Evolutionary conservation across 2,888 invertebrate species (phyloP), one percentile per base, ranked within the genome.

Genomic region (Cenopis cana): DNA sequence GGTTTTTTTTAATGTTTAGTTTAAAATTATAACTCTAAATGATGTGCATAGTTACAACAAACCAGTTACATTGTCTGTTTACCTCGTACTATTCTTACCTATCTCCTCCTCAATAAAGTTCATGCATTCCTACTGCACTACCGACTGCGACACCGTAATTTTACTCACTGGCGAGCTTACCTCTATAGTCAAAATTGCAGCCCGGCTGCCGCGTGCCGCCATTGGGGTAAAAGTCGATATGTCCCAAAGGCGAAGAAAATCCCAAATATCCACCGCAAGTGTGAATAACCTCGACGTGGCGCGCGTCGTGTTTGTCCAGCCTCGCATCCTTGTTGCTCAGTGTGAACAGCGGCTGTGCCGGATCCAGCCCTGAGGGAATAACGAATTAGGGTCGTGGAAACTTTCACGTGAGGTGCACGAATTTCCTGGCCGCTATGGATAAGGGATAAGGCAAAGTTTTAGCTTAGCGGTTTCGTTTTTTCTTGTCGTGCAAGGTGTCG

Each of bases 201-300:
- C 95, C 95, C 0, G 95, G 95, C 78, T 95, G 95, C 18, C 91
- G 79, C 8, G 89, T 89, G 0, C 95, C 95, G 0, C 95, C 95
- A 75, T 95, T 95, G 0, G 95, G 95, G 76, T 94, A 95, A 80
- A 95, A 95, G 85, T 95, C 95, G n/a, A 95, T 94, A 76, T 95
- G 95, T 0, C 95, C 95, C 66, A 95, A 81, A 0, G 95, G 94
- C 1, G 94, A 89, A 12, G 91, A 87, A 74, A 94, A 94, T n/a
- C 95, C 95, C 2, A 95, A 88, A 79, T 94, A 94, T 0, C 95
- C 95, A 1, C 95, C 95, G 67, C 95, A 95, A 0, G 95, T 94
- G 79, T 95, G 95, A 49, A 95, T 94, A 18, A 95, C 95, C 77
- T 95, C 95, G 1, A 95, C 95, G 73, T 94, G 94, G 0, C 93